Evolutionary conservation across 1,140 invertebrate genomes (phyloP), one percentile per base, ranked within the genome.

Genomic region (Drosophila watanabei): DNA sequence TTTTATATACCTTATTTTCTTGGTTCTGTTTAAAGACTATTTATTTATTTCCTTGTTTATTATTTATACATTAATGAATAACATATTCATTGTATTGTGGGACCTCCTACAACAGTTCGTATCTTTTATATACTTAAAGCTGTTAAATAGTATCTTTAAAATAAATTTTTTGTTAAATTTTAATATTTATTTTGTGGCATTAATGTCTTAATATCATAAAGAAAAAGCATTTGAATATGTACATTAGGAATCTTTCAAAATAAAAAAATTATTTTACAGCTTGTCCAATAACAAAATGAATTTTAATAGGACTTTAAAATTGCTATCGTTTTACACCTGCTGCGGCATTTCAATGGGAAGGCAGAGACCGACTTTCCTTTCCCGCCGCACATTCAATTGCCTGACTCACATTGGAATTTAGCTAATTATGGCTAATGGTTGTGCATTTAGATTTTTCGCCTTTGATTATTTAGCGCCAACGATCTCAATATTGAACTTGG

Each of bases 391-490:
- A 45, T 58, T 60, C 66, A 46, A 49, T 64, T 35, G 28, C 37
- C 32, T 72, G 49, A 9, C 45, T 66, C 43, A 51, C 54, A 71
- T 71, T 45, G 82, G 54, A 52, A 79, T 64, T 68, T 37, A 37
- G 24, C 20, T 59, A 73, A 86, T 79, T 58, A 54, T 71, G 64
- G 30, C 39, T 28, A 79, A 63, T 62, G 35, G 39, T 20, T 32
- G 6, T 7, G 48, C 54, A 51, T 76, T 69, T 30, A 56, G 37
- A 66, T 80, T 11, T 35, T 18, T 46, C 51, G 60, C 65, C 68
- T 78, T 84, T 87, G 43, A 84, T 73, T 68, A 75, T 77, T 71
- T 35, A 60, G 66, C 81, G 69, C 33, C 61, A 45, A 37, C 62
- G 51, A 76, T 62, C 32, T 52, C 43, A 59, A 66, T 58, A 59